Base-by-base conservation (phyloP, 2,888 invertebrate species). In the Rhagonycha fulva region DNA sequence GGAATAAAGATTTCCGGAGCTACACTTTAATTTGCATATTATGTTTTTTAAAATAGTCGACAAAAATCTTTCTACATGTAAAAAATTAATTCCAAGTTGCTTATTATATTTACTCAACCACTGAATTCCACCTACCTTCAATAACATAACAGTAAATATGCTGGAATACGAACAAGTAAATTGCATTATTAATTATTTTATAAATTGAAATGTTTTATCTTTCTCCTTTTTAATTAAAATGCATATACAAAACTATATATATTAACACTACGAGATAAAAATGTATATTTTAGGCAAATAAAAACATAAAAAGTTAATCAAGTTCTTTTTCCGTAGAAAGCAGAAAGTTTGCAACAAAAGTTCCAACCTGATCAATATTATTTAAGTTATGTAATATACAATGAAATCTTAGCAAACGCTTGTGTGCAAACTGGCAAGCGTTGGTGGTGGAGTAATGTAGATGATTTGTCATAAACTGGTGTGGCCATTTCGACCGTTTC, bases 401-500 rank as follows among this genome's bases (percentile, higher is more conserved):
- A 62, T 26, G 19, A 72, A 76, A 76, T 76, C 69, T 72, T 72
- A 61, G 62, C 76, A 76, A 70, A 72, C 71, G 30, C 63, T 71
- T 68, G 69, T 24, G 69, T 72, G 72, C 66, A 24, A 69, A 76
- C 70, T 76, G 69, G 32, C 14, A 76, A 69, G 69, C 68, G 69
- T 62, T 70, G 71, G 70, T 77, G 61, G 75, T 71, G 73, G 70
- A 76, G 62, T 78, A 78, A 73, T 74, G 78, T 67, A 68, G 71
- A 76, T 76, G 71, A 76, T 76, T 79, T 79, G 76, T 79, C 79
- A 79, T 79, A 79, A 79, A 74, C 74, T 80, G 79, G 72, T 71
- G 78, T 78, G 78, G 72, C 78, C 77, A 77, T 73, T 79, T 75
- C 74, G 80, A 78, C 80, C 80, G 82, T 82, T 81, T 80, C 80